A percentile compares a stretch with the other conserved stretches of the same genome.
These are phyloP conservation scores for Benitochromis conjunctus DNA, from an alignment of 2,113 vertebrate species.

Conservation along the genomic window DNA sequence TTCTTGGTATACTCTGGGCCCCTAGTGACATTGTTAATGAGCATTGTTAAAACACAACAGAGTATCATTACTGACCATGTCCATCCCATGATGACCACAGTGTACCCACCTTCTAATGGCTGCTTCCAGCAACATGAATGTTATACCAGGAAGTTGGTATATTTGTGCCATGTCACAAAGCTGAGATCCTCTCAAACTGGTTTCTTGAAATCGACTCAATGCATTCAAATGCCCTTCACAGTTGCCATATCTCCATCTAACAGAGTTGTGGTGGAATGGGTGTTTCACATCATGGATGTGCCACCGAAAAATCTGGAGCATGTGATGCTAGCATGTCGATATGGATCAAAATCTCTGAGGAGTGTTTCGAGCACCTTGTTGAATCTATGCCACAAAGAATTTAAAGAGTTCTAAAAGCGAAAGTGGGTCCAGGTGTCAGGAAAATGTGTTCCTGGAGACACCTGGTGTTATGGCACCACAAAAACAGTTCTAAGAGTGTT, in stretches of 20 bases:
- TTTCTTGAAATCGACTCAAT: neutral
- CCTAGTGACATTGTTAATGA: neutral
- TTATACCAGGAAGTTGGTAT: no score
- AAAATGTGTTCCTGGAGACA: neutral
- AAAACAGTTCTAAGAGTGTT: neutral
- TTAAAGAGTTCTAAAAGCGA: neutral
- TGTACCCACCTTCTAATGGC: neutral
- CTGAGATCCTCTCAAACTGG: neutral
- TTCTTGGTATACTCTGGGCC: rapidly evolving
- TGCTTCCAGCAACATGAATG: neutral
- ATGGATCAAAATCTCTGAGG: neutral
- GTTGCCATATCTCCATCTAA: neutral
- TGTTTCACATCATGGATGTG: rapidly evolving
- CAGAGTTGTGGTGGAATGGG: rapidly evolving
- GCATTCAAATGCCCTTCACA: neutral
- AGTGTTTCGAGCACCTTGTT: neutral
- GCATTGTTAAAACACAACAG: rapidly evolving
- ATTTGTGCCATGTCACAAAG: neutral
- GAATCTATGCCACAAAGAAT: neutral
- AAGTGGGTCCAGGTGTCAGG: neutral
- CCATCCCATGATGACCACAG: neutral
- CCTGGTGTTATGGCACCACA: neutral
- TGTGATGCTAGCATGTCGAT: neutral
- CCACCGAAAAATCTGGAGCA: neutral
- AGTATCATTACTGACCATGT: rapidly evolving